phyloP scores from a whole-genome alignment of 2,113 vertebrate species.

The Corapipo altera region DNA sequence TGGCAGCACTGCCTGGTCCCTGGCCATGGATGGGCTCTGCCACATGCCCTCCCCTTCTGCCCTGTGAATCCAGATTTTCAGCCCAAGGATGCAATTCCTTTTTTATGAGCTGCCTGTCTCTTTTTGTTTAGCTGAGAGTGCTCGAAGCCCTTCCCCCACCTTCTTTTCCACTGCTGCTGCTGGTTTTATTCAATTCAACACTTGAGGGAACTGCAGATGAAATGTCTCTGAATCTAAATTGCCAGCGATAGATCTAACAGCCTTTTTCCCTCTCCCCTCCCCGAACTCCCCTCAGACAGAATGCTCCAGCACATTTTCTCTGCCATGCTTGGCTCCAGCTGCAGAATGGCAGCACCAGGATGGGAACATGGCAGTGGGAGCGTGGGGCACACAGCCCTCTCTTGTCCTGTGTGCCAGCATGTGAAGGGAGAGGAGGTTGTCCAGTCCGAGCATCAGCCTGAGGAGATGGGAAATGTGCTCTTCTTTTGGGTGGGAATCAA shows the following conservation, averaged over 20 bases:
- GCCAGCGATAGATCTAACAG: conserved; percentile 73
- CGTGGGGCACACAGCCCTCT: neutral
- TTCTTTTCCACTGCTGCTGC: conserved; percentile 54
- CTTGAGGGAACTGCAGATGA: conserved; percentile 79
- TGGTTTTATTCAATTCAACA: conserved; percentile 78
- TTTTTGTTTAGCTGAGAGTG: conserved; percentile 64
- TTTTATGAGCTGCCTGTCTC: conserved; percentile 70
- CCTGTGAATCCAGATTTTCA: conserved; percentile 39
- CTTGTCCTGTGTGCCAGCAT: neutral
- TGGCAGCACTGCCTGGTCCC: neutral
- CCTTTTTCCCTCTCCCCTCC: conserved; percentile 62
- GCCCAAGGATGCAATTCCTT: conserved; percentile 55
- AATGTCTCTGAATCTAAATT: conserved; percentile 80
- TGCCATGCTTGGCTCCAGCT: conserved; percentile 58
- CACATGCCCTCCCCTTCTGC: neutral
- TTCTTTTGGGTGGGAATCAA: neutral
- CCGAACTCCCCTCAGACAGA: conserved; percentile 65
- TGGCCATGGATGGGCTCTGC: conserved; percentile 1
- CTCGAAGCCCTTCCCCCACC: conserved; percentile 69
- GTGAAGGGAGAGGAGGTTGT: too few relatives aligned
- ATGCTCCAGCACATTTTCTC: conserved; percentile 70
- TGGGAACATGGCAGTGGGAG: rapidly evolving
- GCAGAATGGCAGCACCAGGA: neutral
- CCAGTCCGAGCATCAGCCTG: neutral
- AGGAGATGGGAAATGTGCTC: neutral